Evolutionary conservation across 2,797 vertebrate species (phyloP).

Genomic region (Sciurus vulgaris): DNA sequence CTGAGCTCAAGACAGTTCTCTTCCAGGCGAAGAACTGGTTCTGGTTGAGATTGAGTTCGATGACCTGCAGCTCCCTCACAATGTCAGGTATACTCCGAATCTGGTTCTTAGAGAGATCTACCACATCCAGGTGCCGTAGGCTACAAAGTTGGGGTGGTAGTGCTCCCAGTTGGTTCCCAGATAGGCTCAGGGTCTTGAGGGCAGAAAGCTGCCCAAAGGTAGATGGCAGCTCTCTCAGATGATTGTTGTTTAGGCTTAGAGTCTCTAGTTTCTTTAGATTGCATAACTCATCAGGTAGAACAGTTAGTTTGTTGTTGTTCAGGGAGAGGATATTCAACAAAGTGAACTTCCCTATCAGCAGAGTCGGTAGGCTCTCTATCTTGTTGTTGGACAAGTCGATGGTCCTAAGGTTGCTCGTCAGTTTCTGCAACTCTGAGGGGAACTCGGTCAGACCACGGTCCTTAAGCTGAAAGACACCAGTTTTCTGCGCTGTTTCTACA

Average conservation of each 20-base stretch:
- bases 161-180: constrained; percentile 93
- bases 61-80: constrained; percentile 94
- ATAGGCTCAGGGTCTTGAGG: constrained; percentile 93
- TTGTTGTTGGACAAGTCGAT: constrained; percentile 96
- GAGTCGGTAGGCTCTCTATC: constrained; percentile 93
- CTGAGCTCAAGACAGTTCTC: constrained; percentile 97
- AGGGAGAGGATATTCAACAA: constrained; percentile 95
- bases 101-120: constrained; percentile 96
- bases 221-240: constrained; percentile 91
- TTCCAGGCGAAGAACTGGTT: constrained; percentile 98
- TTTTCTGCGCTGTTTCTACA: constrained; percentile 98
- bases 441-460: constrained; percentile 96
- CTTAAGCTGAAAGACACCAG: constrained; percentile 97
- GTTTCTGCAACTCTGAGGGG: constrained; percentile 96
- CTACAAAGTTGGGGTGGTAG: constrained; percentile 92
- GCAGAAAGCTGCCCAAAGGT: constrained; percentile 92
- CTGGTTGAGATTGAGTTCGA: constrained; percentile 98
- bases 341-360: constrained; percentile 93
- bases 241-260: constrained; percentile 94
- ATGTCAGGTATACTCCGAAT: constrained; percentile 93
- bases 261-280: constrained; percentile 97
- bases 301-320: constrained; percentile 93
- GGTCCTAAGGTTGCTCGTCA: constrained; percentile 94
- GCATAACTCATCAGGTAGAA: constrained; percentile 93
- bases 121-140: constrained; percentile 94